These are phyloP conservation scores for Porites lobata DNA, from an alignment of 92 coral and sea anemone species.

Conservation along the genomic window DNA sequence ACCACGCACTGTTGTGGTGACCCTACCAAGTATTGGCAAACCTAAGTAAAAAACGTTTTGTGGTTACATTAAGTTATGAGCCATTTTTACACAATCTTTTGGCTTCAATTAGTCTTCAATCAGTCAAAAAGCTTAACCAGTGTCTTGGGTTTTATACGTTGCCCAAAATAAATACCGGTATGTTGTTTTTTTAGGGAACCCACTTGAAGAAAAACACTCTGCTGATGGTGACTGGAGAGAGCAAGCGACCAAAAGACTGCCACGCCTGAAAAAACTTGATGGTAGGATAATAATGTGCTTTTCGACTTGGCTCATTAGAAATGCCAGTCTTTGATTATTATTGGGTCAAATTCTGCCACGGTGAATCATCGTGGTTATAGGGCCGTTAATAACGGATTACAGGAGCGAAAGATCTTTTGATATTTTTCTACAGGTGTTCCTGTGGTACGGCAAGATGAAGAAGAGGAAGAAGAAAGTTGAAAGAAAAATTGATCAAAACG, in stretches of 20 bases:
- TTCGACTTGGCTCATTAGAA: background rate
- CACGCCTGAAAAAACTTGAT: constrained; percentile 88
- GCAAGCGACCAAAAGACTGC: constrained; percentile 76
- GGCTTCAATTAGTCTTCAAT: no score
- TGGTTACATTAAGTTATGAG: no score
- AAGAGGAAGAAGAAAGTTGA: constrained; percentile 76
- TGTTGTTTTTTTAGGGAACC: constrained; percentile 77
- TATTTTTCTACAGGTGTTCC: constrained; percentile 75
- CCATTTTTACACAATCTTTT: no score
- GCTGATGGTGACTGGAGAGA: constrained; percentile 92
- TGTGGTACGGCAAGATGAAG: constrained; percentile 92
- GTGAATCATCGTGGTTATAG: background rate
- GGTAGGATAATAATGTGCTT: constrained; percentile 51
- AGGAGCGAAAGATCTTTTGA: background rate
- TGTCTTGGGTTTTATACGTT: background rate
- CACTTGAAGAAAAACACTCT: constrained; percentile 94
- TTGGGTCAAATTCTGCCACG: background rate
- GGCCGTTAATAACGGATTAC: no score
- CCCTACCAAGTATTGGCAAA: no score
- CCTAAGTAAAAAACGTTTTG: no score
- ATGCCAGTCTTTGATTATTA: background rate
- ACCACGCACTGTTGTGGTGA: no score
- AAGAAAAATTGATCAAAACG: background rate
- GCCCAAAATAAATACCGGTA: background rate
- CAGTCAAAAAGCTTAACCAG: background rate